These are phyloP conservation scores for Euzophera pinguis DNA, from an alignment of 2,888 invertebrate species.

Conservation along the genomic window DNA sequence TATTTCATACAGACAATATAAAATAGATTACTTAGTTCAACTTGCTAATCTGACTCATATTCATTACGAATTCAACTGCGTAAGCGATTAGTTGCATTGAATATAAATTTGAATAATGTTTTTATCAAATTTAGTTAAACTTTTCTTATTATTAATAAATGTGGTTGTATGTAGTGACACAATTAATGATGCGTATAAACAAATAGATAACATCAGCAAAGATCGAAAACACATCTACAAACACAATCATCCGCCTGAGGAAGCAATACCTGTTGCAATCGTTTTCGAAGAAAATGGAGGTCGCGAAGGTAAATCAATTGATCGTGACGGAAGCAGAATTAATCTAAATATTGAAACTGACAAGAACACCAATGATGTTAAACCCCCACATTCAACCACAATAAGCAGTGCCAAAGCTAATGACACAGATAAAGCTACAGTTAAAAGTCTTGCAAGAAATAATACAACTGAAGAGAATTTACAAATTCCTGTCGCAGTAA, in stretches of 20 bases:
- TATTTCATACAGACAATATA: constrained; percentile 37
- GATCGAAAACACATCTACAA: constrained; percentile 20
- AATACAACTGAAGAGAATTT: constrained; percentile 18
- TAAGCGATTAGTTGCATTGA: constrained; percentile 41
- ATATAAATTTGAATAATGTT: constrained; percentile 28
- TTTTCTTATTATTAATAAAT: constrained; percentile 23
- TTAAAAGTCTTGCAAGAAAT: constrained; percentile 11
- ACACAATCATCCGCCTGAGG: constrained; percentile 41
- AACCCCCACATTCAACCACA: neutral
- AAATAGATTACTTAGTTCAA: constrained; percentile 33
- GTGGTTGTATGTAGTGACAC: constrained; percentile 28
- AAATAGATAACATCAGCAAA: constrained; percentile 21
- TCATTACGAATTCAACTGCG: constrained; percentile 53
- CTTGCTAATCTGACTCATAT: constrained; percentile 46
- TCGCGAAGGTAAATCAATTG: constrained; percentile 16
- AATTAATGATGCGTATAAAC: constrained; percentile 9
- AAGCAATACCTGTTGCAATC: constrained; percentile 35
- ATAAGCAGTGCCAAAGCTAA: neutral
- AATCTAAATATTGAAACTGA: neutral
- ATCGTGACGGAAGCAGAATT: constrained; percentile 13
- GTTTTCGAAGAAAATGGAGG: constrained; percentile 25
- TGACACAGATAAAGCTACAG: constrained; percentile 12
- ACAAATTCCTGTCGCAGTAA: constrained; percentile 31
- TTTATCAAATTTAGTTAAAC: constrained; percentile 21
- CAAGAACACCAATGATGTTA: neutral